Evolutionary conservation across 2,113 vertebrate genomes (phyloP).

Genomic region (Cyphomyrus plagiostoma): DNA sequence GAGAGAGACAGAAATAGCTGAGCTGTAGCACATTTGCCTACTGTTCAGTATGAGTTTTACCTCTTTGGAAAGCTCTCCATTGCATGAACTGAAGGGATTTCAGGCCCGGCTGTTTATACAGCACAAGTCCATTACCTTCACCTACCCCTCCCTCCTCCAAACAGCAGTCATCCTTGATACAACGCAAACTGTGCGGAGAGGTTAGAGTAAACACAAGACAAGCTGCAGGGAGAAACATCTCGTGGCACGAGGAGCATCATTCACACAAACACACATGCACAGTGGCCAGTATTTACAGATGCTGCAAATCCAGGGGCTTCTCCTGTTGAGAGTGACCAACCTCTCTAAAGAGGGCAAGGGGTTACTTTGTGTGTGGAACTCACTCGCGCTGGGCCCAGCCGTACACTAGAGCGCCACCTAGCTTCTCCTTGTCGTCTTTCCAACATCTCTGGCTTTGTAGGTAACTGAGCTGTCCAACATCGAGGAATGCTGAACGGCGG

Average conservation of each 20-base stretch:
- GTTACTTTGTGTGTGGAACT: background rate
- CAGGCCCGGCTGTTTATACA: background rate
- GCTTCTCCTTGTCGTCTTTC: background rate
- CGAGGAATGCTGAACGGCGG: background rate
- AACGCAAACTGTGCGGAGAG: background rate
- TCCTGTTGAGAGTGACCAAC: background rate
- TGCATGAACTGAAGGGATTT: background rate
- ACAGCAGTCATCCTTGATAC: background rate
- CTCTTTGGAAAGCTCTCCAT: background rate
- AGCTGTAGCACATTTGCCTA: background rate
- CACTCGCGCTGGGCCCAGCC: background rate
- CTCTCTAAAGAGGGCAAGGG: background rate
- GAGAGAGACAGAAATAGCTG: background rate
- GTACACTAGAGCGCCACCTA: background rate
- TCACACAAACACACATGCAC: background rate
- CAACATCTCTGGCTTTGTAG: background rate
- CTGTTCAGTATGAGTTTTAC: background rate
- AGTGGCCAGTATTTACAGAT: background rate
- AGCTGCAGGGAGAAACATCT: background rate
- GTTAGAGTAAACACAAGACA: background rate
- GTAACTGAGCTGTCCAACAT: slow-evolving; percentile 1
- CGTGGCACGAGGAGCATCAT: background rate
- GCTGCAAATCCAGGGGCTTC: background rate
- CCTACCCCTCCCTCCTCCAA: background rate
- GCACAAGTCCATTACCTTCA: background rate